Evolutionary conservation across 2,113 vertebrate species (phyloP).

Genomic region (Stomatorhinus ivindoensis): DNA sequence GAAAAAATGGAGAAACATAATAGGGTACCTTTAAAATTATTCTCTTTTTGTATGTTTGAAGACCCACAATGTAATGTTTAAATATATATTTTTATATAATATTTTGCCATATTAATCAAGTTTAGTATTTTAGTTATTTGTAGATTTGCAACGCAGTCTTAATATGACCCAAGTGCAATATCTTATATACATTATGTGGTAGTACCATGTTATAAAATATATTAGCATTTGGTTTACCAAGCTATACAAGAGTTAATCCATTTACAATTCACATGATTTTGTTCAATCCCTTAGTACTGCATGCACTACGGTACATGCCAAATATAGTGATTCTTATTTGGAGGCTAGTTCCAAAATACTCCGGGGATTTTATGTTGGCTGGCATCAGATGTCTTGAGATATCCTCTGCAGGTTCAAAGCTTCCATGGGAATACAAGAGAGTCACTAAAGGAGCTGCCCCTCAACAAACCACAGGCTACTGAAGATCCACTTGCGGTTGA

Average conservation of each 20-base stretch:
- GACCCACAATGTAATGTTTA: neutral
- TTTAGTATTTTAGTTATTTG: neutral
- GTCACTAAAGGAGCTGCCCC: neutral
- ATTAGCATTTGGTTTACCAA: neutral
- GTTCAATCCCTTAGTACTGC: neutral
- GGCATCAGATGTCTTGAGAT: neutral
- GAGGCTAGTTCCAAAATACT: neutral
- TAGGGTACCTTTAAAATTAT: neutral
- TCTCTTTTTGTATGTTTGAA: neutral
- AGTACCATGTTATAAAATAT: neutral
- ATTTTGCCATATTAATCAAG: neutral
- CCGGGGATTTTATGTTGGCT: neutral
- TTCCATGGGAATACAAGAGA: neutral
- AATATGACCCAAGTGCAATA: neutral
- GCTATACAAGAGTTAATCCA: neutral
- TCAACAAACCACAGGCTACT: neutral
- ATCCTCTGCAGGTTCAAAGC: neutral
- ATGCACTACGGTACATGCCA: neutral
- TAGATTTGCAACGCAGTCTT: neutral
- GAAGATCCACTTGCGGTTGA: conserved; percentile 28
- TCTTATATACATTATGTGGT: neutral
- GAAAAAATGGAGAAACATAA: neutral
- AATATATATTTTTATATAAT: neutral
- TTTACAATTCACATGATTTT: neutral
- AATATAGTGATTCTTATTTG: neutral